Percentiles rank a stretch among this genome's conserved stretches.
Evolutionary conservation across 30 jellyfish, hydroid and myxozoan species (phyloP).

Genomic region (Turritopsis rubra): DNA sequence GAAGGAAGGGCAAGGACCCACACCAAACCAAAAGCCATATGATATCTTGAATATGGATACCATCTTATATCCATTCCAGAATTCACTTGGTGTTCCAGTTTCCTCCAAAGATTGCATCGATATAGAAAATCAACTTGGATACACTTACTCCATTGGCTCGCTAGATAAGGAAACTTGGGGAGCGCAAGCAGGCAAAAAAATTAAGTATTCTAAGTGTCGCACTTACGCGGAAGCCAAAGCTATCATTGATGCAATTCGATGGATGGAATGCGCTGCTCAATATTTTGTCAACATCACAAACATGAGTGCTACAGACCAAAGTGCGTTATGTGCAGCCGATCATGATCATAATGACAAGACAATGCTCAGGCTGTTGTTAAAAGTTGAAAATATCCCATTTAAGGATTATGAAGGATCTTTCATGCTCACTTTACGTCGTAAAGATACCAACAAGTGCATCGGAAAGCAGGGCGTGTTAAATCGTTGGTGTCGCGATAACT

Average conservation of each 20-base stretch:
- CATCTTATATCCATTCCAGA: conserved; percentile 32
- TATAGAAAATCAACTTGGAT: conserved; percentile 32
- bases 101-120: conserved; percentile 25
- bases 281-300: background rate
- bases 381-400: conserved; percentile 19
- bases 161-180: conserved; percentile 12
- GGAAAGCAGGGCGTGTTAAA: conserved; percentile 12
- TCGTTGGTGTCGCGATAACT: conserved; percentile 24
- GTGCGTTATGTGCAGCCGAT: background rate
- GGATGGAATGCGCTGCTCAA: background rate
- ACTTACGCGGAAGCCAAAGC: background rate
- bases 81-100: conserved; percentile 25
- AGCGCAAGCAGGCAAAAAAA: background rate
- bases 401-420: conserved; percentile 27
- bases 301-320: background rate
- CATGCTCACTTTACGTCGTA: conserved; percentile 2
- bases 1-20: conserved; percentile 42
- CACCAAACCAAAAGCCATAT: conserved; percentile 21
- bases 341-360: background rate
- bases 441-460: background rate
- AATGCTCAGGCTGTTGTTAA: background rate
- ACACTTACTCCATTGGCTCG: conserved; percentile 31
- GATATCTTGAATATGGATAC: conserved; percentile 20
- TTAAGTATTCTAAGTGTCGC: background rate
- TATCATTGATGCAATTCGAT: background rate